Conservation (phyloP, 2,113 vertebrate species). For the Xiphias gladius region DNA sequence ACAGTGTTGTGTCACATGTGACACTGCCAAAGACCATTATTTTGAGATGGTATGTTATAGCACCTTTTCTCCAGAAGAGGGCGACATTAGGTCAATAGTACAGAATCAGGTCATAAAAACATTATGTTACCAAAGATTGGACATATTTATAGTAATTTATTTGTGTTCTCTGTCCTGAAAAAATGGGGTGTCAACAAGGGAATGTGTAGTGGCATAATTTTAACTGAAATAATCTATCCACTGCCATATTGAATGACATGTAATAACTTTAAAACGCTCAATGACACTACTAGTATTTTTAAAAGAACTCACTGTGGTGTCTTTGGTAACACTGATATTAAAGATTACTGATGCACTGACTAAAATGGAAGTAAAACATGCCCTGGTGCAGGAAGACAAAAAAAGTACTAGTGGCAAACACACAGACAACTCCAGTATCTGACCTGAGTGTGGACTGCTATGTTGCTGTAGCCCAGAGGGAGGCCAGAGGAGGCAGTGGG, state of each 20-base stretch:
- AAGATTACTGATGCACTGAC: neutral
- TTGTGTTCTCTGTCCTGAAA: neutral
- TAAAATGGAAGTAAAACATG: neutral
- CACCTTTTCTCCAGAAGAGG: slow-evolving; percentile 39
- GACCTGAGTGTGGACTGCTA: slow-evolving; percentile 94
- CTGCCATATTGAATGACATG: neutral
- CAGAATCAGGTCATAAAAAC: neutral
- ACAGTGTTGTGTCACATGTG: neutral
- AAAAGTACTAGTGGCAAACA: neutral
- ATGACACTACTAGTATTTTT: neutral
- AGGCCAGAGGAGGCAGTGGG: slow-evolving; percentile 86
- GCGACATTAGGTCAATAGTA: slow-evolving; percentile 23
- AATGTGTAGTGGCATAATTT: neutral
- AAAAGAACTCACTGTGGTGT: neutral
- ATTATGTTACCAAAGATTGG: neutral
- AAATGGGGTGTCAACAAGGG: neutral
- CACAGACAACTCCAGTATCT: slow-evolving; percentile 14
- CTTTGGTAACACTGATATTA: neutral
- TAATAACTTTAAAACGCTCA: neutral
- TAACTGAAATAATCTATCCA: neutral
- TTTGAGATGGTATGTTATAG: neutral
- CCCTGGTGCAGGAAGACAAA: no score
- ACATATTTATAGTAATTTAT: neutral
- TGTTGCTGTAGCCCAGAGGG: slow-evolving; percentile 91
- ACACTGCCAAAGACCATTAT: neutral